Evolutionary conservation across 2,797 vertebrate genomes (phyloP), one percentile per base, ranked within the genome.

Genomic region (Pseudochromis fuscus): DNA sequence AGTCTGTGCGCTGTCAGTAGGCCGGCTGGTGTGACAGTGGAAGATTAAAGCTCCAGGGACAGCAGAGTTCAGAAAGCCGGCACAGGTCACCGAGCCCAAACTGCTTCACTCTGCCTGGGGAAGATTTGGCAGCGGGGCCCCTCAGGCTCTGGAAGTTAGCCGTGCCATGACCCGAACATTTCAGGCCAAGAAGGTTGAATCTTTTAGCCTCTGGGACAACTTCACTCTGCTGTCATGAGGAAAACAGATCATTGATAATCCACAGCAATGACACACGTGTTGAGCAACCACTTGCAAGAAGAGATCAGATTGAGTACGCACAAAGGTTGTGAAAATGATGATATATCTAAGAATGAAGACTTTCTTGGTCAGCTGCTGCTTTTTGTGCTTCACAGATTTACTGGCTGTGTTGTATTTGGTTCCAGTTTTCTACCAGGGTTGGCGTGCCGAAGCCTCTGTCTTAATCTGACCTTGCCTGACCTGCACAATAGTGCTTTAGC

Each of bases 31-130:
- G 59, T 77, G 68, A 69, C 25, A 19, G 28, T 67, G 30, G 5
- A 57, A 74, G 70, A 72, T 86, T 82, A 76, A 72, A 83, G 71
- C 62, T 71, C 58, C n/a, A 1, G 38, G 44, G 59, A 67, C 45
- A 65, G 56, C 60, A 56, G 73, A 67, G 86, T 82, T 88, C 70
- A 81, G 48, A 35, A 16, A 79, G 86, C 67, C 73, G 72, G n/a
- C 70, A 60, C 55, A 46, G 77, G 74, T 77, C 79, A 83, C 66
- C 38, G 56, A 74, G 73, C 71, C 81, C 51, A 57, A 71, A 69
- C 51, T 53, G 55, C 40, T 72, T 35, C 63, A 16, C 45, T 77
- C 16, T 52, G 68, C 61, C 52, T 8, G 53, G 31, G 56, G 33
- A 59, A 75, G 64, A 83, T 80, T 77, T 83, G 31, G 70, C 72